A percentile compares a stretch with the other conserved stretches of the same genome.
phyloP scores from a whole-genome alignment of 2,797 vertebrate species.

The Neomorphus geoffroyi region DNA sequence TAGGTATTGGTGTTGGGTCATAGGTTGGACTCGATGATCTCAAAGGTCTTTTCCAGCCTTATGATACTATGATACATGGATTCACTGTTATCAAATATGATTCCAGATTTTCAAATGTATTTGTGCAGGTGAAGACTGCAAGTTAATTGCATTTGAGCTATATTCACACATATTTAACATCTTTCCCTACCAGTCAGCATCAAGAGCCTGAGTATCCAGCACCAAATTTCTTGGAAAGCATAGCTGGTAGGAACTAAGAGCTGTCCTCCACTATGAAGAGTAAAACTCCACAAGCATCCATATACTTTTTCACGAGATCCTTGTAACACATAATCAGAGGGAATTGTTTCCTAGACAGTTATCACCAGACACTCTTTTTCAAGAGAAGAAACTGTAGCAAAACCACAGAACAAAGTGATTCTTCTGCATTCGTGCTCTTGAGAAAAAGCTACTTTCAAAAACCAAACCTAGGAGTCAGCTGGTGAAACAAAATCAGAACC shows the following conservation, averaged over 20 bases:
- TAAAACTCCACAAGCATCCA: too few relatives aligned
- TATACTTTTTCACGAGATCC: accelerated
- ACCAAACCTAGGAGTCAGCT: neutral
- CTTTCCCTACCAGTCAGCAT: accelerated
- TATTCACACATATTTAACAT: neutral
- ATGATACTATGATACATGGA: too few relatives aligned
- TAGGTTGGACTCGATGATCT: too few relatives aligned
- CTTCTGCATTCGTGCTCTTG: accelerated
- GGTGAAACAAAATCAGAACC: neutral
- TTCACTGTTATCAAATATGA: neutral
- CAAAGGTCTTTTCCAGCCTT: too few relatives aligned
- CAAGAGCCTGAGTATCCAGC: neutral
- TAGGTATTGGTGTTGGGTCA: too few relatives aligned
- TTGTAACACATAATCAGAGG: accelerated
- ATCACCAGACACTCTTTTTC: neutral
- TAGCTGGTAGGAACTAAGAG: accelerated
- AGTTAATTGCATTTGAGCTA: neutral
- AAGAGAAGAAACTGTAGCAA: neutral
- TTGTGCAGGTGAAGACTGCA: neutral
- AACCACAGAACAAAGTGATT: neutral
- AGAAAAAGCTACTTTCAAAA: neutral
- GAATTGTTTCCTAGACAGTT: neutral
- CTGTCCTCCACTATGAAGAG: neutral
- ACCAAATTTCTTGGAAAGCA: neutral
- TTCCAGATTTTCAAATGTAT: neutral